phyloP scores from a whole-genome alignment of 2,888 invertebrate species.

The Drosophila paracracens region DNA sequence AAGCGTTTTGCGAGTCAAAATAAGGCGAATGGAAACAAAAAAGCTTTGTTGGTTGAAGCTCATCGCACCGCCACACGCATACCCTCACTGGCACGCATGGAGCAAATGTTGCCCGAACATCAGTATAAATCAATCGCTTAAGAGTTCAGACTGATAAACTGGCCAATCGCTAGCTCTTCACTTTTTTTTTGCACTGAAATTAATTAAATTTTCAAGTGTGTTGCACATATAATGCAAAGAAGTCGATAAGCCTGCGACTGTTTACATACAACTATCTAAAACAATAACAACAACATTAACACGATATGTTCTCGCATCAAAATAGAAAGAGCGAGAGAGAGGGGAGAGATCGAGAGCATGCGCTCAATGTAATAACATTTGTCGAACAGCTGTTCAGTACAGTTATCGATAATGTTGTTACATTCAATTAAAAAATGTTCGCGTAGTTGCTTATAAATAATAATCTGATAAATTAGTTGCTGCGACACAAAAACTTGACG shows the following conservation, averaged over 20 bases:
- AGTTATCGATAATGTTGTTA: background rate
- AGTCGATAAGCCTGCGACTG: slow-evolving; percentile 25
- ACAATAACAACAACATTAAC: slow-evolving; percentile 26
- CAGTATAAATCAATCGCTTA: background rate
- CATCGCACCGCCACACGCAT: slow-evolving; percentile 19
- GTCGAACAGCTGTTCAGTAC: slow-evolving; percentile 13
- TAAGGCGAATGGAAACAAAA: slow-evolving; percentile 37
- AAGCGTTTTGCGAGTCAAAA: slow-evolving; percentile 35
- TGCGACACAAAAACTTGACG: background rate
- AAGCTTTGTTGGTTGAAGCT: background rate
- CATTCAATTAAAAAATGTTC: slow-evolving; percentile 6
- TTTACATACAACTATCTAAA: slow-evolving; percentile 1
- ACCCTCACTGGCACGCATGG: slow-evolving; percentile 12
- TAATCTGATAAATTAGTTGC: background rate
- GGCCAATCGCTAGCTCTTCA: background rate
- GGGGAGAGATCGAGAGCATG: slow-evolving; percentile 37
- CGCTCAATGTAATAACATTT: slow-evolving; percentile 33
- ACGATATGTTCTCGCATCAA: slow-evolving; percentile 18
- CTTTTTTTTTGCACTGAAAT: background rate
- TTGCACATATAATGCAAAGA: slow-evolving; percentile 11
- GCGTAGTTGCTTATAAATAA: background rate
- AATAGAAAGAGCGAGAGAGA: slow-evolving; percentile 1
- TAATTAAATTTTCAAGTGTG: slow-evolving; percentile 3
- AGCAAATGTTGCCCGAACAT: background rate
- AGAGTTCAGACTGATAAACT: slow-evolving; percentile 2